These are phyloP conservation scores for Lamproptera curius DNA, from an alignment of 2,888 invertebrate genomes.

Conservation along the genomic window DNA sequence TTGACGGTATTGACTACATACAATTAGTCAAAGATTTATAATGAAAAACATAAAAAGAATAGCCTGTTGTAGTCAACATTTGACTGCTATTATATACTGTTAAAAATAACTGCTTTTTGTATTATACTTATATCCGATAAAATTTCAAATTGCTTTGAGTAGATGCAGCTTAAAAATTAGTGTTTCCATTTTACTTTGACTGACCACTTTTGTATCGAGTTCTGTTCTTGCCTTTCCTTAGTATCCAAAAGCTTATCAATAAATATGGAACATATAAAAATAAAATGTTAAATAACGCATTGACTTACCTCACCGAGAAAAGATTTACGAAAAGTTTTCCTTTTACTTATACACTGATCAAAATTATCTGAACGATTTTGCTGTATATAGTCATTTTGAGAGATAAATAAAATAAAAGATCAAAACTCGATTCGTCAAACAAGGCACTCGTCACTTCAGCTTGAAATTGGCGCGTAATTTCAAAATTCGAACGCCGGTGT, in stretches of 20 bases:
- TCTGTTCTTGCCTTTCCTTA: no score
- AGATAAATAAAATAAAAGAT: slow-evolving; percentile 12
- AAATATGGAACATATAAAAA: not conserved
- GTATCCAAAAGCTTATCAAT: no score
- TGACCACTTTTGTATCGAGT: no score
- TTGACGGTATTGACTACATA: no score
- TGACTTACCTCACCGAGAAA: slow-evolving; percentile 21
- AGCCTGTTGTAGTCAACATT: no score
- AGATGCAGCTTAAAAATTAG: not conserved
- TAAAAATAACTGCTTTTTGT: no score
- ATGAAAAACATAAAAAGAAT: no score
- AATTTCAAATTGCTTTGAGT: not conserved
- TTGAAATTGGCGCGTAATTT: slow-evolving; percentile 10
- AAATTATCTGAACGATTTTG: slow-evolving; percentile 72
- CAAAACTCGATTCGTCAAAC: not conserved
- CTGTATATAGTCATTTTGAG: slow-evolving; percentile 69
- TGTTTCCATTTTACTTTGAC: not conserved
- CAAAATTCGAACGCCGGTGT: slow-evolving; percentile 33
- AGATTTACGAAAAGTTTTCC: slow-evolving; percentile 1
- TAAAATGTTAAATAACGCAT: slow-evolving; percentile 18
- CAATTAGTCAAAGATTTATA: no score
- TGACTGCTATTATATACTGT: no score
- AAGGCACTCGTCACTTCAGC: slow-evolving; percentile 1
- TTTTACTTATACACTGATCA: slow-evolving; percentile 56
- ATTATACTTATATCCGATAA: no score